Percentiles rank a stretch among this genome's conserved stretches.
Conservation (phyloP, 2,113 vertebrate species). For the Corythornis vintsioides region DNA sequence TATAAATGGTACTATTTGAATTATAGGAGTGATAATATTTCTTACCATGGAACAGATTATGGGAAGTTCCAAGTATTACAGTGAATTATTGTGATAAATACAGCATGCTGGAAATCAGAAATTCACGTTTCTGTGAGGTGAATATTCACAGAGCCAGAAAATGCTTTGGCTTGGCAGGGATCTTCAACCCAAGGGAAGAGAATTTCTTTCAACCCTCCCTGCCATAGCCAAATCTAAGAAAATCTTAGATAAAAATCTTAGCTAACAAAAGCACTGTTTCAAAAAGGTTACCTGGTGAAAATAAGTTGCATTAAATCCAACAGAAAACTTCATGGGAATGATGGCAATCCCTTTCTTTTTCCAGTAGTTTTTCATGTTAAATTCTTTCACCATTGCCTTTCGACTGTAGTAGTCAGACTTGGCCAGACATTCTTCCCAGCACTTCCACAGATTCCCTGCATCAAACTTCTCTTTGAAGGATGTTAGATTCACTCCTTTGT, state of each 20-base stretch:
- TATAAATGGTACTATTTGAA: not conserved
- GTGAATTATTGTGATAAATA: not conserved
- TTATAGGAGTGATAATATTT: not conserved
- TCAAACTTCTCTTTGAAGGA: slow-evolving; percentile 82
- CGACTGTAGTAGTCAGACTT: slow-evolving; percentile 68
- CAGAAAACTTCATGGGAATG: slow-evolving; percentile 84
- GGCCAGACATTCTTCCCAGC: slow-evolving; percentile 83
- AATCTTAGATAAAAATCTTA: not conserved
- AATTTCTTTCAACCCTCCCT: not conserved
- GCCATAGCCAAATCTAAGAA: not conserved
- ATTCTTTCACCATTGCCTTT: slow-evolving; percentile 66
- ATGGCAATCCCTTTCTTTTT: slow-evolving; percentile 85
- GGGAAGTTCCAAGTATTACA: not conserved
- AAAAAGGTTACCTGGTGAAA: slow-evolving; percentile 80
- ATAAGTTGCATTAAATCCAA: slow-evolving; percentile 74
- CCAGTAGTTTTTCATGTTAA: slow-evolving; percentile 83
- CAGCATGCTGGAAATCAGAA: not conserved
- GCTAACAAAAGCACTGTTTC: not conserved
- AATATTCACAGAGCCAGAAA: not conserved
- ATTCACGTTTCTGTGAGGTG: too few relatives aligned
- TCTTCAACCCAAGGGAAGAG: not conserved
- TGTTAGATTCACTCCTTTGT: slow-evolving; percentile 71
- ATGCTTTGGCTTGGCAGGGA: not conserved
- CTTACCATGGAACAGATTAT: not conserved
- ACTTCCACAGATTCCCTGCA: slow-evolving; percentile 76